Evolutionary conservation across 2,113 vertebrate species (phyloP), one percentile per base, ranked within the genome.

Genomic region (Delphinapterus leucas): DNA sequence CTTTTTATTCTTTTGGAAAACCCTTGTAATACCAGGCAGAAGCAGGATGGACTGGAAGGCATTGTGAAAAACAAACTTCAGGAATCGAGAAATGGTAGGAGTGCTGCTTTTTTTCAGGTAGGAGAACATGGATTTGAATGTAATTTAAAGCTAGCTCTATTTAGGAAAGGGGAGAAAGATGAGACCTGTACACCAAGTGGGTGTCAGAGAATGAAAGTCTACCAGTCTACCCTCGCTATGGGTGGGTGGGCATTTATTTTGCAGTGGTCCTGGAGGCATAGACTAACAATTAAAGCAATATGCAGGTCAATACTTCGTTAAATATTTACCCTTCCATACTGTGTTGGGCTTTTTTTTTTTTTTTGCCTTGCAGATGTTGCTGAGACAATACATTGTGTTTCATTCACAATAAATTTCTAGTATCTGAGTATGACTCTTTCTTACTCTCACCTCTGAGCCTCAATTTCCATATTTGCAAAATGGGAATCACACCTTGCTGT

Each of bases 221-320:
- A 5, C 15, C 25, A 71, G 61, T 38, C 4, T 23, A 1, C 2
- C 10, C 23, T 18, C 1, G 4, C 55, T 2, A 0, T 36, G 49
- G 21, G 20, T 44, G 38, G 63, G 26, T 14, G 5, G n/a, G 2
- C 23, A 68, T 76, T 36, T 28, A 67, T 26, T 61, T 68, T 44
- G 11, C 53, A 61, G 20, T 10, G 6, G 3, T 63, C 4, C 28
- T 2, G 14, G 41, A 63, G 47, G n/a, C 13, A 47, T 8, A 63
- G 53, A 44, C 23, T 44, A 61, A 41, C 58, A 49, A 60, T 23
- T 44, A 10, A 33, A 49, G 28, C 23, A 38, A 63, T 53, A 3
- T 5, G 2, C 23, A 47, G 41, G 36, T 10, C 21, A 79, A 3
- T 60, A 21, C 6, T 36, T 41, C 31, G 44, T 31, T 5, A 47